Conservation (phyloP, 2,797 vertebrate genomes). For the Hyperoplus lanceolatus region DNA sequence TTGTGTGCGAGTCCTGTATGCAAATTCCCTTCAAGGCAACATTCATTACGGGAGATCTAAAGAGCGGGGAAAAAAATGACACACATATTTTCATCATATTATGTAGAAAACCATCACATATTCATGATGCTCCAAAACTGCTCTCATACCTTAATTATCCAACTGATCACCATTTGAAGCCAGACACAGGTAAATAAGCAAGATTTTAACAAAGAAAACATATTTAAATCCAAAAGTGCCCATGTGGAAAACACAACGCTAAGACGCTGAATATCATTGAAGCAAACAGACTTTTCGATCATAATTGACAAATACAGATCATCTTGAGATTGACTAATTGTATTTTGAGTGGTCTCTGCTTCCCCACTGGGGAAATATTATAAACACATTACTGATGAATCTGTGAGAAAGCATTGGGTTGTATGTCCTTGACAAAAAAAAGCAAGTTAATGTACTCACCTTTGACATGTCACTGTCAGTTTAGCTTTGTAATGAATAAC, state of each 20-base stretch:
- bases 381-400: slow-evolving; percentile 33
- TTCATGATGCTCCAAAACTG: not conserved
- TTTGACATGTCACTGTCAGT: slow-evolving; percentile 33
- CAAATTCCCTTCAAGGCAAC: not conserved
- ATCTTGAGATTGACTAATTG: slow-evolving; percentile 54
- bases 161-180: not conserved
- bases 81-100: not conserved
- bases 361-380: no score
- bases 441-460: slow-evolving; percentile 76
- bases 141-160: not conserved
- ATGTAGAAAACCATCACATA: not conserved
- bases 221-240: not conserved
- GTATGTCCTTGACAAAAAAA: slow-evolving; percentile 16
- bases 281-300: slow-evolving; percentile 19
- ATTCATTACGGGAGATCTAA: slow-evolving; percentile 32
- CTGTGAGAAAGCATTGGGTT: slow-evolving; percentile 13
- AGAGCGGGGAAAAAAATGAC: not conserved
- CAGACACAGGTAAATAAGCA: not conserved
- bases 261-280: slow-evolving; percentile 34
- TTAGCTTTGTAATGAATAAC: slow-evolving; percentile 39
- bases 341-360: slow-evolving; percentile 33
- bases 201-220: slow-evolving; percentile 7
- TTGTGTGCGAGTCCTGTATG: not conserved
- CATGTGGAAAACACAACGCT: not conserved
- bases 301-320: slow-evolving; percentile 16